phyloP scores from a whole-genome alignment of 30 jellyfish, hydroid and myxozoan genomes.

The Cassiopea andromeda region DNA sequence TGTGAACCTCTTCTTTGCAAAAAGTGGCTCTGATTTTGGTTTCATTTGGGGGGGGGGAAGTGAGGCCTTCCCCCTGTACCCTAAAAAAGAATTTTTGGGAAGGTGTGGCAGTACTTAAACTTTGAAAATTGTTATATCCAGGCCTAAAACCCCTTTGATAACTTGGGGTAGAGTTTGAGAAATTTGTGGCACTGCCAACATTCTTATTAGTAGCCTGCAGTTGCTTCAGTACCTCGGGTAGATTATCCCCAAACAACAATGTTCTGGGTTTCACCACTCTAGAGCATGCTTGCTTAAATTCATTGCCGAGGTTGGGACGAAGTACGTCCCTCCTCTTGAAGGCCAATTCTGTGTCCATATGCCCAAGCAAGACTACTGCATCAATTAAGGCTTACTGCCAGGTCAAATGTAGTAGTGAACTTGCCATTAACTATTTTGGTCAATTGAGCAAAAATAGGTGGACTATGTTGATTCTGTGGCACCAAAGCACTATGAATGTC shows the following conservation, averaged over 20 bases:
- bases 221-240: not conserved
- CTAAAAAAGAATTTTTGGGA: not conserved
- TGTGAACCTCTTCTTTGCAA: conserved; percentile 9
- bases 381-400: not conserved
- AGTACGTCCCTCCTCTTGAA: conserved; percentile 3
- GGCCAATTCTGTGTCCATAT: not conserved
- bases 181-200: not conserved
- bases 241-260: not conserved
- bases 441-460: conserved; percentile 15
- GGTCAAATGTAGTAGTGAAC: conserved; percentile 32
- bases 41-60: not conserved
- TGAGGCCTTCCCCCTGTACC: not conserved
- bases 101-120: not conserved
- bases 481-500: not conserved
- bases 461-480: conserved; percentile 4
- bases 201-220: not conserved
- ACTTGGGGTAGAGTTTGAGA: not conserved
- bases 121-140: not conserved
- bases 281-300: not conserved
- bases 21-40: not conserved
- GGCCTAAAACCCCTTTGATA: not conserved
- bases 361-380: too few species aligned
- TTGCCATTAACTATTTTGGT: conserved; percentile 21
- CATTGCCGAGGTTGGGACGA: conserved; percentile 15
- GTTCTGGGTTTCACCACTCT: not conserved